phyloP scores from a whole-genome alignment of 1,140 invertebrate genomes.

The Ganaspis sp. region DNA sequence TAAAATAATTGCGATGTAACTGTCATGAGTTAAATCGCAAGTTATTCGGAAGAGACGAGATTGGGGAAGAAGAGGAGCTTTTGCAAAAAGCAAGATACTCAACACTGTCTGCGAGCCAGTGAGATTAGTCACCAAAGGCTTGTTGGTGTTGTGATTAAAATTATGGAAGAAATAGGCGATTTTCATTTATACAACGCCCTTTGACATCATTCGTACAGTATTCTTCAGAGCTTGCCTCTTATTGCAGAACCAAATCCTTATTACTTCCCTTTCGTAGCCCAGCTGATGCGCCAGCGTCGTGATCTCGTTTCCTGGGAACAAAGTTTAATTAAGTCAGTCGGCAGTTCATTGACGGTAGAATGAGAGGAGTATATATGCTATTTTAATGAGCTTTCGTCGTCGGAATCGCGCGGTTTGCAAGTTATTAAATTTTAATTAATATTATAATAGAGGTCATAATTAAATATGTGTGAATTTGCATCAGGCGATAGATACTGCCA shows the following conservation, averaged over 20 bases:
- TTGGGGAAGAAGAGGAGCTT: too few species aligned
- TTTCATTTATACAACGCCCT: conserved; percentile 78
- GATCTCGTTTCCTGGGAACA: conserved; percentile 92
- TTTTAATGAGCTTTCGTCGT: conserved; percentile 30
- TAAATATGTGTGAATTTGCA: conserved; percentile 30
- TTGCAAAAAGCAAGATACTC: too few species aligned
- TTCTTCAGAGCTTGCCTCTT: conserved; percentile 98
- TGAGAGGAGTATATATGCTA: conserved; percentile 27
- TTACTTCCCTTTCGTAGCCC: conserved; percentile 97
- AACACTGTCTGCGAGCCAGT: too few species aligned
- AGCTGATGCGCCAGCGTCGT: conserved; percentile 95
- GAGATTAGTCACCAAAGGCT: neutral
- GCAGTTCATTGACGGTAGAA: conserved; percentile 28
- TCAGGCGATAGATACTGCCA: conserved; percentile 12
- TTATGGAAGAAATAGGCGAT: neutral
- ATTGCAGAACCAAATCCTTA: conserved; percentile 99
- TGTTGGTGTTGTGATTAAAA: neutral
- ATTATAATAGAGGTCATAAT: conserved; percentile 38
- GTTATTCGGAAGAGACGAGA: too few species aligned
- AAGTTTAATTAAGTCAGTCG: conserved; percentile 36
- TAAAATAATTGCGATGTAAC: too few species aligned
- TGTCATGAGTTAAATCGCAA: too few species aligned
- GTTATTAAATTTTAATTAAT: conserved; percentile 30
- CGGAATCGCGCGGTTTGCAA: conserved; percentile 20
- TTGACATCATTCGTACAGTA: conserved; percentile 93